A percentile compares a stretch with the other conserved stretches of the same genome.
phyloP scores from a whole-genome alignment of 2,113 vertebrate species.

The Hucho hucho region DNA sequence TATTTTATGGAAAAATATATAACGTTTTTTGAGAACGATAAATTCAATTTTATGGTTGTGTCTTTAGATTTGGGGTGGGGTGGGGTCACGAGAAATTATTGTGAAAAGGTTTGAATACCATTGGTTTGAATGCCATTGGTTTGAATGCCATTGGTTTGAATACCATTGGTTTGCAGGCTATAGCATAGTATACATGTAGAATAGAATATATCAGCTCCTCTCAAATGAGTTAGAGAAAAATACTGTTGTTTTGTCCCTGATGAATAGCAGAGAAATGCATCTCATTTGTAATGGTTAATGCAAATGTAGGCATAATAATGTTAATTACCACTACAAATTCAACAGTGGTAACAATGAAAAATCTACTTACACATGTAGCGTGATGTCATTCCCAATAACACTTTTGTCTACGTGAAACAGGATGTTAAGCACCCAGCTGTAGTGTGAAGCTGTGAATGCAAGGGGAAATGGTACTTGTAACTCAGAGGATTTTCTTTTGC shows the following conservation, averaged over 20 bases:
- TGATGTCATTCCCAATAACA: not conserved
- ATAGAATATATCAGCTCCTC: not conserved
- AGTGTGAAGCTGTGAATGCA: constrained; percentile 27
- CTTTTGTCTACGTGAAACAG: constrained; percentile 24
- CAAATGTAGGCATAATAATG: constrained; percentile 39
- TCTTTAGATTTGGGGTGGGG: too few relatives aligned
- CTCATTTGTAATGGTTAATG: not conserved
- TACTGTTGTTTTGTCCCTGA: constrained; percentile 36
- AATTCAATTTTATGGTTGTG: too few relatives aligned
- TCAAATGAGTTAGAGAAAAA: not conserved
- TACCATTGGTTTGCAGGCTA: not conserved
- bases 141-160: too few relatives aligned
- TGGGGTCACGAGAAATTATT: too few relatives aligned
- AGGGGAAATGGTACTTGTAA: constrained; percentile 45
- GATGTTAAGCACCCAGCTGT: constrained; percentile 62
- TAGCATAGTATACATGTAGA: not conserved
- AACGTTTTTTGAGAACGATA: too few relatives aligned
- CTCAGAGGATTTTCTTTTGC: constrained; percentile 46
- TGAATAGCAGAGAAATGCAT: constrained; percentile 20
- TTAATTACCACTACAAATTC: constrained; percentile 52
- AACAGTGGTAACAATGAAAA: constrained; percentile 45
- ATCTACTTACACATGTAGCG: not conserved
- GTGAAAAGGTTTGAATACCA: too few relatives aligned
- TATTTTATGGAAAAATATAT: too few relatives aligned
- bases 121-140: too few relatives aligned